Base-by-base conservation (phyloP, 2,888 invertebrate species). In the Polydrusus tereticollis region DNA sequence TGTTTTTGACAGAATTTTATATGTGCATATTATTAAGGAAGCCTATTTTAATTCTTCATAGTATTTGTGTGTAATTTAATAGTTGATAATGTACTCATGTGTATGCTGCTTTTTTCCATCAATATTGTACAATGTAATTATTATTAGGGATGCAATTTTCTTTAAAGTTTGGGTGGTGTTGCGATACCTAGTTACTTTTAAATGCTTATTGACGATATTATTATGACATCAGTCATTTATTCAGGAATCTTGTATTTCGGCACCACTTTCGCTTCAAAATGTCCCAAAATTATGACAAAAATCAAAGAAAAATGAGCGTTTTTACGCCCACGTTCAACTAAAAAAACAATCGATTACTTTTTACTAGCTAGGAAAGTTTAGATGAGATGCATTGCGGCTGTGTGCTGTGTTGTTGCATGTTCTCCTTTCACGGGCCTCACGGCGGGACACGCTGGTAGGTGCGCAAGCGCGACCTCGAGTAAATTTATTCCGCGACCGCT, bases 401-500 rank as follows among this genome's bases (percentile, higher is more conserved):
- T 68, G 64, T 26, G 26, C 7, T 5, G 26, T 41, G 41, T 72
- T 72, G 57, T 45, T 72, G 45, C 59, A 70, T 73, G 68, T 81
- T 81, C 84, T 83, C 85, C 85, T 84, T 84, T 82, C 81, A 77
- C 79, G 84, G 83, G 83, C 84, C 83, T 78, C 83, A 72, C 72
- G 68, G 58, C n/a, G n/a, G 50, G 52, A 68, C 57, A 47, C 38
- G 62, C 43, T 14, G 21, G 14, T 38, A 18, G 20, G 1, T 4
- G 80, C 83, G 84, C 84, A 77, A 79, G 84, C 82, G 84, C 84
- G 83, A 83, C 84, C 83, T 83, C 83, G 82, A 79, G 68, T 70
- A 74, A 75, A 78, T 79, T 78, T 77, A 78, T 79, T 77, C 78
- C 77, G 78, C 72, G 77, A 57, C 23, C 57, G 55, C 55, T 52